phyloP scores from a whole-genome alignment of 2,797 vertebrate genomes.

The Philypnodon macrostomus region DNA sequence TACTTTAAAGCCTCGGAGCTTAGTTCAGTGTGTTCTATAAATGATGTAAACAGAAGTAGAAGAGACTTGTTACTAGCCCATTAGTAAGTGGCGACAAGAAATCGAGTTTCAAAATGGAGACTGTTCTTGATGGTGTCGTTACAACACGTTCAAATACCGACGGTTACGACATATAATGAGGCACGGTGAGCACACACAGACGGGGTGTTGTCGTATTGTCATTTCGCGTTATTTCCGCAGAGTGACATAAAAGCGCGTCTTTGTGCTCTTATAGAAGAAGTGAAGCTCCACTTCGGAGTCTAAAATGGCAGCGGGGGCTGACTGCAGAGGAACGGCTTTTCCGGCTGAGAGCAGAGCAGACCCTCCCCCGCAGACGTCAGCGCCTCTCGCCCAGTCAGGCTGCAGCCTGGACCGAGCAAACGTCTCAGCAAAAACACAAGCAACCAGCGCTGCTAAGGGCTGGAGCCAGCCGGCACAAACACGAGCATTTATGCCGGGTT shows the following conservation, averaged over 20 bases:
- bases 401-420: constrained; percentile 14
- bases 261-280: background rate
- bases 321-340: constrained; percentile 43
- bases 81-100: constrained; percentile 7
- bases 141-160: background rate
- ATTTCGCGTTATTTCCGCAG: background rate
- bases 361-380: constrained; percentile 56
- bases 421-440: constrained; percentile 1
- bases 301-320: constrained; percentile 73
- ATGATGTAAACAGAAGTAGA: too few relatives aligned
- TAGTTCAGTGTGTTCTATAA: too few relatives aligned
- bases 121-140: background rate
- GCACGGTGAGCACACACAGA: too few relatives aligned
- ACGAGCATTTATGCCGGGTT: constrained; percentile 13
- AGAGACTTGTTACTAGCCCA: constrained; percentile 15
- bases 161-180: too few relatives aligned
- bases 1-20: too few relatives aligned
- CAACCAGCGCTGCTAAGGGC: constrained; percentile 40
- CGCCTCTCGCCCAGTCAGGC: constrained; percentile 36
- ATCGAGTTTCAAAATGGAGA: constrained; percentile 27
- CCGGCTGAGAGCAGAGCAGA: constrained; percentile 27
- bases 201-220: background rate
- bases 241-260: background rate
- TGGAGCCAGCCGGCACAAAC: constrained; percentile 55
- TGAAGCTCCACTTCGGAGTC: constrained; percentile 39